Evolutionary conservation across 1,140 invertebrate species (phyloP).

Genomic region (Lepeophtheirus salmonis): DNA sequence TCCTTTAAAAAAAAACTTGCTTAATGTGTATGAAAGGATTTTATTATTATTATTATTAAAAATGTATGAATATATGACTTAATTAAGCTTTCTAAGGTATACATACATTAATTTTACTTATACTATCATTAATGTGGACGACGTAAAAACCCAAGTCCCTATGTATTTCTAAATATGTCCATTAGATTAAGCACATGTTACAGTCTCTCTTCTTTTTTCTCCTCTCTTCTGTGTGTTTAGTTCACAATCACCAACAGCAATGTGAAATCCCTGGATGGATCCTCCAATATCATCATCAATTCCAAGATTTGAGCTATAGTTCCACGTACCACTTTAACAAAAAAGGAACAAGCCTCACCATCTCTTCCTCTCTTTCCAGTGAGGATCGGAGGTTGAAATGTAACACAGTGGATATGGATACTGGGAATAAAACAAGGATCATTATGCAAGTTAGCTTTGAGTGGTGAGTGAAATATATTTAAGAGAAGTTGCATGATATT

Average conservation of each 20-base stretch:
- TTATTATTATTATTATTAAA: no score
- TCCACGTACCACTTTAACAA: conserved; percentile 12
- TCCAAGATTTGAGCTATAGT: neutral
- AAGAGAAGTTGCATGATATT: no score
- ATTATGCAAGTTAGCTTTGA: conserved; percentile 14
- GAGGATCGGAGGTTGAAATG: conserved; percentile 6
- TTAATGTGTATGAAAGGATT: no score
- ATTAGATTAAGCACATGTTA: no score
- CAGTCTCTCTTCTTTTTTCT: no score
- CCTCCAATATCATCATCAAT: conserved; percentile 9
- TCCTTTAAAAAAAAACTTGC: no score
- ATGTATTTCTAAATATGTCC: no score
- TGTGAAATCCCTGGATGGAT: conserved; percentile 8
- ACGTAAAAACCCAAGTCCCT: no score
- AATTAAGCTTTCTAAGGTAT: no score
- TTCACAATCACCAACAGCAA: conserved; percentile 2
- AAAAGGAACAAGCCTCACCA: conserved; percentile 2
- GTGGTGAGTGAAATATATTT: conserved; percentile 7
- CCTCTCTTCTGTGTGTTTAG: neutral
- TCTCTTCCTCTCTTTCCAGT: neutral
- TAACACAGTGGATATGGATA: conserved; percentile 7
- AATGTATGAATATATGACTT: no score
- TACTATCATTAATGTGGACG: no score
- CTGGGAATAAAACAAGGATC: neutral
- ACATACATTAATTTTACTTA: no score